Evolutionary conservation across 2,888 invertebrate species (phyloP).

Genomic region (Antheraea yamamai): DNA sequence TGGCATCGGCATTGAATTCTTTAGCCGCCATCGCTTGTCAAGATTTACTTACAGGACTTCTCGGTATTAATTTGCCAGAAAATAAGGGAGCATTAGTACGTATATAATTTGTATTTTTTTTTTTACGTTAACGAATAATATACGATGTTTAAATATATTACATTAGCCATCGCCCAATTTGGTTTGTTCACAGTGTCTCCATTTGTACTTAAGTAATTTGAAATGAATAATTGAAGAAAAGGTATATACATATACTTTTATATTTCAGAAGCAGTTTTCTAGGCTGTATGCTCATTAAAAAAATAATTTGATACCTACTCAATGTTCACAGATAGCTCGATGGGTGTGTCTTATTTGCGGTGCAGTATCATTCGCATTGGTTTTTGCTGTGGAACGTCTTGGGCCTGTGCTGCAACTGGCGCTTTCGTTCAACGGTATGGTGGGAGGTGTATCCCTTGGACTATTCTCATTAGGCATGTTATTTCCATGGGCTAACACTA

Average conservation of each 20-base stretch:
- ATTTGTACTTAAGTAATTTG: no score
- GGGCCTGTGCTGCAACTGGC: constrained; percentile 95
- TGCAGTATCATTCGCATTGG: constrained; percentile 88
- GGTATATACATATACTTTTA: no score
- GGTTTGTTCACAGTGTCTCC: neutral
- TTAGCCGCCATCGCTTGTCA: constrained; percentile 95
- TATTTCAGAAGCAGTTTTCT: no score
- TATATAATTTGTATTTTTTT: constrained; percentile 21
- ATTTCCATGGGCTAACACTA: constrained; percentile 92
- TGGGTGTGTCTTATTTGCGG: constrained; percentile 88
- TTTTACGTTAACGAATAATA: neutral
- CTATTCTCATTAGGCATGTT: constrained; percentile 94
- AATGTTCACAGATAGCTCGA: constrained; percentile 68
- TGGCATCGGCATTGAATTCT: constrained; percentile 97
- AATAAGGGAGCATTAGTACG: constrained; percentile 88
- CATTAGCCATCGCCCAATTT: neutral
- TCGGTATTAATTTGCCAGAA: constrained; percentile 87
- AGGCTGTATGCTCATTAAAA: no score
- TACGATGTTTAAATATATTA: neutral
- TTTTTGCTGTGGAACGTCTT: constrained; percentile 92
- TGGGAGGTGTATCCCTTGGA: constrained; percentile 93
- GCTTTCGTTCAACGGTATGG: constrained; percentile 93
- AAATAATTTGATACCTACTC: no score
- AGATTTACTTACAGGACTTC: constrained; percentile 89
- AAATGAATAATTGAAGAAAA: no score